phyloP scores from a whole-genome alignment of 92 coral and sea anemone species.

The Palythoa grandis region DNA sequence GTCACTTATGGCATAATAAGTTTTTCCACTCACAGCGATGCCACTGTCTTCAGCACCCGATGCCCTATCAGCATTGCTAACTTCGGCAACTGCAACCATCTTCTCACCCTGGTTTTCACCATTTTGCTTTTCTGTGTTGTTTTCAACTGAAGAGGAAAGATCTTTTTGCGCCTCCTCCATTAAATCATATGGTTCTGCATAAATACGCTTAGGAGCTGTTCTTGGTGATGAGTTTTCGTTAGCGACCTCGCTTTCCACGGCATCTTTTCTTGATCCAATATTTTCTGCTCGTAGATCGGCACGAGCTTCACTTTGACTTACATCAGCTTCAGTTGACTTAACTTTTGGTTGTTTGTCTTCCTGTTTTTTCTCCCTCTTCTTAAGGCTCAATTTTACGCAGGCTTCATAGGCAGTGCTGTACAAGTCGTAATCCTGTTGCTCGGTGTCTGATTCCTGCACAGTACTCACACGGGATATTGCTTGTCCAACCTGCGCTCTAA shows the following conservation, averaged over 20 bases:
- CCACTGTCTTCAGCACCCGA: not conserved
- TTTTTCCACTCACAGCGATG: not conserved
- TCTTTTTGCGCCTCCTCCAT: not conserved
- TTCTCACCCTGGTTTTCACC: not conserved
- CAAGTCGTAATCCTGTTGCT: not conserved
- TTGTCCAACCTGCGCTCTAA: slow-evolving; percentile 40
- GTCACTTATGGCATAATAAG: slow-evolving; percentile 61
- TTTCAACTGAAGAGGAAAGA: not conserved
- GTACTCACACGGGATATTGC: not conserved
- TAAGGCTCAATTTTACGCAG: not conserved
- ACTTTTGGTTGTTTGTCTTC: not conserved
- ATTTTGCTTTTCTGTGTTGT: not conserved
- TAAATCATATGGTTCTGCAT: not conserved
- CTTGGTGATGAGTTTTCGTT: not conserved
- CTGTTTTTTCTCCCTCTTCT: no score
- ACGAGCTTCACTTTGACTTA: not conserved
- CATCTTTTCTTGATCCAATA: not conserved
- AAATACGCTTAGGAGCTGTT: not conserved
- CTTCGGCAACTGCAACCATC: no score
- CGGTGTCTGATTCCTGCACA: not conserved
- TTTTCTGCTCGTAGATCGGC: not conserved
- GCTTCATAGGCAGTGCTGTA: slow-evolving; percentile 4
- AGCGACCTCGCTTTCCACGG: not conserved
- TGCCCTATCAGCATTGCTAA: not conserved
- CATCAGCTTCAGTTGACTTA: not conserved